Evolutionary conservation across 2,888 invertebrate species (phyloP), one percentile per base, ranked within the genome.

Genomic region (Leptopilina myrica): DNA sequence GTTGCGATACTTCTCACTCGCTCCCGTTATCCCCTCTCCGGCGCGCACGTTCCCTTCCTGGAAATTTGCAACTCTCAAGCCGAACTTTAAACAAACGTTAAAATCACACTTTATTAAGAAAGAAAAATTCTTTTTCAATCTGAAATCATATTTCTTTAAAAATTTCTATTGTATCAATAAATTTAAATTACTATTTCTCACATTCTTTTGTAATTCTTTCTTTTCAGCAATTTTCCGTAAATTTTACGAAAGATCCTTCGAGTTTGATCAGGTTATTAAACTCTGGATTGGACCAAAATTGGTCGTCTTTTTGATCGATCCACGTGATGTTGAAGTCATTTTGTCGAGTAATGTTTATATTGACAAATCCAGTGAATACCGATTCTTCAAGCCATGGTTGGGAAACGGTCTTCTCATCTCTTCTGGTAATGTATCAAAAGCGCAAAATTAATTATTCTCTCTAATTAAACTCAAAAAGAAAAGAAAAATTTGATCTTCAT

Each of bases 341-440:
- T 93, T 97, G 26, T 95, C 96, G 89, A 96, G 96, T 85, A 95
- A 96, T 87, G 95, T 95, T 2, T 95, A 96, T 91, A 96, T 97
- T 84, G 96, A 96, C 92, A 97, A 97, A 90, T 95, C 96, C 40
- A 92, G 94, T 12, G 96, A 96, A 88, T 96, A 96, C 92, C 93
- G 94, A 86, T 96, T 96, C 92, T 96, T 97, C 92, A 94, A 96
- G 88, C 96, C 96, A 0, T 97, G 96, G 96, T 94, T 97, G 80
- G 96, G 96, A 89, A 94, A 96, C 86, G 96, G 96, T 87, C 94
- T 96, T 9, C 94, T 96, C 46, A 96, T 96, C 88, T 96, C 96
- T 86, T 95, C 95, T 84, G 96, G 96, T 95, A 90, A 90, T 91
- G 6, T 90, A 59, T 77, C 43, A 11, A 20, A 75, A 67, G 14